Percentiles rank a stretch among this genome's conserved stretches.
phyloP scores from a whole-genome alignment of 1,140 invertebrate species.

The Cyrtorhinus lividipennis region DNA sequence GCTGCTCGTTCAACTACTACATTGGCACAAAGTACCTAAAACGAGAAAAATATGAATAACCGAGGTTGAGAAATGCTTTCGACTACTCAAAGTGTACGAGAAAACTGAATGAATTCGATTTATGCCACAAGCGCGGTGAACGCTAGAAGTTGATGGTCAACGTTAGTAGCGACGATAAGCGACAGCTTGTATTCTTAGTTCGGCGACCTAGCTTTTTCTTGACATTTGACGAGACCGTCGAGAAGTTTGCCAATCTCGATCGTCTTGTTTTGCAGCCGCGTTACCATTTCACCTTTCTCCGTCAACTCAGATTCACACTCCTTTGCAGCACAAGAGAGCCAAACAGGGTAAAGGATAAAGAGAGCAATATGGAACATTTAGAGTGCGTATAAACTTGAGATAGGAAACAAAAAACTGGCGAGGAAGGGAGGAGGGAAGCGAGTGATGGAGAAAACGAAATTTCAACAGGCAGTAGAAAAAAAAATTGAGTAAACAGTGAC shows the following conservation, averaged over 20 bases:
- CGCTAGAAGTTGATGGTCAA: neutral
- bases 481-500: no score
- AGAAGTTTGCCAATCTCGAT: constrained; percentile 79
- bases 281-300: constrained; percentile 81
- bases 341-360: neutral
- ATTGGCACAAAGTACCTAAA: no score
- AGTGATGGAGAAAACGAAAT: neutral
- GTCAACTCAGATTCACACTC: constrained; percentile 84
- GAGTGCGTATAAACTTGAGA: no score
- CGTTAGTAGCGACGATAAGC: neutral
- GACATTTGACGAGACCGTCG: constrained; percentile 72
- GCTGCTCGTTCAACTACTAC: no score
- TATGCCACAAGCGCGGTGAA: no score
- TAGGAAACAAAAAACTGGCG: no score
- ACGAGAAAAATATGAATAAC: no score
- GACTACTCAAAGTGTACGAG: no score
- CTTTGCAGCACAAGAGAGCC: constrained; percentile 32
- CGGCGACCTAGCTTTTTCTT: constrained; percentile 7
- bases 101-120: no score
- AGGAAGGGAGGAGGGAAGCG: no score
- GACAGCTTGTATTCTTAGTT: neutral
- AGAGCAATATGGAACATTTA: neutral
- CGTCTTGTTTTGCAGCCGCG: constrained; percentile 74
- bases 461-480: neutral
- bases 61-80: no score